Conservation (phyloP, 2,797 vertebrate genomes). For the Pseudochromis fuscus region DNA sequence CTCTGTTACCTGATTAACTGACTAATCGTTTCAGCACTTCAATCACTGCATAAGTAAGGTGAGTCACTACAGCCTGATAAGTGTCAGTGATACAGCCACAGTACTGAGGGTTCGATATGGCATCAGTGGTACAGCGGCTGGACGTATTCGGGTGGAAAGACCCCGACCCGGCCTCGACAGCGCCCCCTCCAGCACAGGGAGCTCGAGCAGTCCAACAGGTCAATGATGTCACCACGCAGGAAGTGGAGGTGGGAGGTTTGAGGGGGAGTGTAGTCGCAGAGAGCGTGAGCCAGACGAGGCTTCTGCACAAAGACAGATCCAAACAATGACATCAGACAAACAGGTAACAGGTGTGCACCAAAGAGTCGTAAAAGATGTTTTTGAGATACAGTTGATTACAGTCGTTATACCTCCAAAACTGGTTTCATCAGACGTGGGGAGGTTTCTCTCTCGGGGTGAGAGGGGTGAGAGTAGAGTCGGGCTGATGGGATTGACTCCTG, state of each 20-base stretch:
- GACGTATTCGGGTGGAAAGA: conserved; percentile 89
- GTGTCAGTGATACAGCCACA: background rate
- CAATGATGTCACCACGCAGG: conserved; percentile 87
- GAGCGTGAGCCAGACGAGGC: conserved; percentile 74
- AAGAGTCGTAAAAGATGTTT: too few relatives aligned
- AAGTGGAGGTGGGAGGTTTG: conserved; percentile 87
- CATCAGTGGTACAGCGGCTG: conserved; percentile 79
- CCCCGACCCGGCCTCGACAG: conserved; percentile 81
- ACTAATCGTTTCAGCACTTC: too few relatives aligned
- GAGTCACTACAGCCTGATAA: conserved; percentile 6
- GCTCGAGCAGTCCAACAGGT: conserved; percentile 87
- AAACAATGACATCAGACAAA: conserved; percentile 18
- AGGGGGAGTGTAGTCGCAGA: conserved; percentile 82
- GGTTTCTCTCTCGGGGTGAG: conserved; percentile 52
- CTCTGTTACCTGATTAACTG: background rate
- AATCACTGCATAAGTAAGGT: conserved; percentile 1
- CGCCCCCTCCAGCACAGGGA: conserved; percentile 88
- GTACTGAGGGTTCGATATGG: conserved; percentile 7
- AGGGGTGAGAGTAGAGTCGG: conserved; percentile 33
- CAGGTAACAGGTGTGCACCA: too few relatives aligned
- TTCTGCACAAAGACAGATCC: conserved; percentile 58
- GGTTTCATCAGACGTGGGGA: conserved; percentile 31
- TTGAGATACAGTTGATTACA: too few relatives aligned
- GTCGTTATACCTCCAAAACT: conserved; percentile 59
- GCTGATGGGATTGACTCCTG: conserved; percentile 59